Evolutionary conservation across 2,113 vertebrate species (phyloP).

Genomic region (Dunckerocampus dactyliophorus): DNA sequence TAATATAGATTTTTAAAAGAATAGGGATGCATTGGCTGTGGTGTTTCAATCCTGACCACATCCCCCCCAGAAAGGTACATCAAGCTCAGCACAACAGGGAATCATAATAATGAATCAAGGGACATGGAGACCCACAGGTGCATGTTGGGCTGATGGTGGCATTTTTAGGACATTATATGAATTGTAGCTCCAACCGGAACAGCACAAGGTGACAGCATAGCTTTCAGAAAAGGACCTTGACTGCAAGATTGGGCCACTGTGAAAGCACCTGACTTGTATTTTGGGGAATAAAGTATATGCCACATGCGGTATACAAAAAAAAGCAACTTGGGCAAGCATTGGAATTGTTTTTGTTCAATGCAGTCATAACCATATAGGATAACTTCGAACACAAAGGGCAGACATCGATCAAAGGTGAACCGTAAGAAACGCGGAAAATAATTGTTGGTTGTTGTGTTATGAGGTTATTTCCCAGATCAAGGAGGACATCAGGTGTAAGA

Average conservation of each 20-base stretch:
- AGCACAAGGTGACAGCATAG: not conserved
- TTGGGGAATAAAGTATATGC: too few relatives aligned
- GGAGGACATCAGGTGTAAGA: too few relatives aligned
- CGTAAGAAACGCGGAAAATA: too few relatives aligned
- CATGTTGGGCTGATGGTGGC: slow-evolving; percentile 2
- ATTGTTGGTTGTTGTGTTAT: too few relatives aligned
- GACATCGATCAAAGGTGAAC: too few relatives aligned
- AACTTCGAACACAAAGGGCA: too few relatives aligned
- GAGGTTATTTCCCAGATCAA: too few relatives aligned
- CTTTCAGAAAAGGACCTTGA: slow-evolving; percentile 4
- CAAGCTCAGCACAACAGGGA: slow-evolving; percentile 7
- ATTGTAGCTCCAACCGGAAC: not conserved
- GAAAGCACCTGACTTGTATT: not conserved
- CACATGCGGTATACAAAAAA: too few relatives aligned
- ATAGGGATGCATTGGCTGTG: not conserved
- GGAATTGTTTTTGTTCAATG: too few relatives aligned
- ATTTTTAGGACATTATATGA: slow-evolving; percentile 1
- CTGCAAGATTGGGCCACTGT: not conserved
- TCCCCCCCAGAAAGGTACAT: not conserved
- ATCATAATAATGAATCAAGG: slow-evolving; percentile 9
- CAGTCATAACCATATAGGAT: too few relatives aligned
- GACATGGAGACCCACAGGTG: slow-evolving; percentile 3
- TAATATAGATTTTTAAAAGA: not conserved
- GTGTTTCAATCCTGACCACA: not conserved
- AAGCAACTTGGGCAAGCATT: too few relatives aligned